These are phyloP conservation scores for Spinus pinus DNA, from an alignment of 2,797 vertebrate species.

Conservation along the genomic window DNA sequence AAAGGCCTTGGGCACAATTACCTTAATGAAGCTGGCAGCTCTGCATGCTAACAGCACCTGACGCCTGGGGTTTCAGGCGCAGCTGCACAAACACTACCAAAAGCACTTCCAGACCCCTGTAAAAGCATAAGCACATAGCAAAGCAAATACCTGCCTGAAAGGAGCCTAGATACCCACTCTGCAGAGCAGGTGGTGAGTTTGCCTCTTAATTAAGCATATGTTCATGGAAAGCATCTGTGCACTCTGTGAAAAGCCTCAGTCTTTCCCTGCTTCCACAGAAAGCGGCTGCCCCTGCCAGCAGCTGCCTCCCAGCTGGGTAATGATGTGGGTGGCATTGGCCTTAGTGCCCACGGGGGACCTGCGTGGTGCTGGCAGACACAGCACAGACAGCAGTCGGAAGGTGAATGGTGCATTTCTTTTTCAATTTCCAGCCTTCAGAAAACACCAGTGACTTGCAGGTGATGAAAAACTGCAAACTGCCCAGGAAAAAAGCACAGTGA, in stretches of 20 bases:
- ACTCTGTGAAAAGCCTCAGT: neutral
- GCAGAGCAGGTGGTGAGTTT: neutral
- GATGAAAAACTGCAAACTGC: neutral
- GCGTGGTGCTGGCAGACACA: neutral
- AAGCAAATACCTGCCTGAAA: conserved; percentile 21
- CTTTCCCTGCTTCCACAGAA: neutral
- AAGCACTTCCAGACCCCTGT: neutral
- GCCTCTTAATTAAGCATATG: neutral
- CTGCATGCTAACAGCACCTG: neutral
- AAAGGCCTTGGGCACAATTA: neutral
- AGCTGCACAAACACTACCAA: neutral
- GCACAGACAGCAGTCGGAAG: neutral
- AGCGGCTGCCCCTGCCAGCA: neutral
- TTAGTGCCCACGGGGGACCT: neutral
- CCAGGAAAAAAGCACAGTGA: accelerated
- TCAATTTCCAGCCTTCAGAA: neutral
- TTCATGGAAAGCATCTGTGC: neutral
- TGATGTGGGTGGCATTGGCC: neutral
- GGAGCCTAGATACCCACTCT: neutral
- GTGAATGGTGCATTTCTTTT: neutral
- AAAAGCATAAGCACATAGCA: neutral
- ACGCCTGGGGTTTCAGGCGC: neutral
- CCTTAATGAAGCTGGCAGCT: conserved; percentile 4
- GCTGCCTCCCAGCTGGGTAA: neutral
- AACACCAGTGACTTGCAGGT: neutral